Evolutionary conservation across 2,888 invertebrate species (phyloP).

Genomic region (Trachelus tabidus): DNA sequence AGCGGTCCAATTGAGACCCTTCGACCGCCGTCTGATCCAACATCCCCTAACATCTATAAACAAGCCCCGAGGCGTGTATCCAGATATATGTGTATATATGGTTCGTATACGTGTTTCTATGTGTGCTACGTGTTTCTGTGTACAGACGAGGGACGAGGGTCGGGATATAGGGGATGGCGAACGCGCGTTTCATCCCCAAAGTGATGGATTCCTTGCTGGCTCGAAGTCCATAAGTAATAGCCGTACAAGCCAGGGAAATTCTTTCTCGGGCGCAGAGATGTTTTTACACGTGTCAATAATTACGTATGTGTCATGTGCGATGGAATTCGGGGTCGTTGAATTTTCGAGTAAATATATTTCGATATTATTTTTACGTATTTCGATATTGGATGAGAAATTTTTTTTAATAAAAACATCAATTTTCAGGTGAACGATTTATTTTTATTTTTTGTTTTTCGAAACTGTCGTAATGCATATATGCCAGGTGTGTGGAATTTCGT

Average conservation of each 20-base stretch:
- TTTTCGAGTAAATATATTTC: too few species aligned
- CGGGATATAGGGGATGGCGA: conserved; percentile 23
- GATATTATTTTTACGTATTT: too few species aligned
- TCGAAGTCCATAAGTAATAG: conserved; percentile 35
- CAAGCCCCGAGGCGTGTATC: conserved; percentile 30
- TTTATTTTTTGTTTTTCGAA: too few species aligned
- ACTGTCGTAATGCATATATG: too few species aligned
- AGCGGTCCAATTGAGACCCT: conserved; percentile 56
- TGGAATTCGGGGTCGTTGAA: too few species aligned
- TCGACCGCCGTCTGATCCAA: conserved; percentile 41
- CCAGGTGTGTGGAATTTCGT: too few species aligned
- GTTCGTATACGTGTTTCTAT: neutral
- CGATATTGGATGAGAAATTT: too few species aligned
- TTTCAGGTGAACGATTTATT: too few species aligned
- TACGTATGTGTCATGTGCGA: too few species aligned
- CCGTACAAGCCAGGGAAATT: conserved; percentile 7
- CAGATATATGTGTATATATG: neutral
- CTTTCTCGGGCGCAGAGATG: neutral
- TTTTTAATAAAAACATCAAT: too few species aligned
- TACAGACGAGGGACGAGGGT: too few species aligned
- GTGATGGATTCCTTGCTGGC: conserved; percentile 38
- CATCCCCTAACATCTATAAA: conserved; percentile 49
- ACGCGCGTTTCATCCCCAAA: conserved; percentile 24
- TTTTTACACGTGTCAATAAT: neutral
- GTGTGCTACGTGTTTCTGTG: too few species aligned